Evolutionary conservation across 2,113 vertebrate species (phyloP).

Genomic region (Pantherophis guttatus): DNA sequence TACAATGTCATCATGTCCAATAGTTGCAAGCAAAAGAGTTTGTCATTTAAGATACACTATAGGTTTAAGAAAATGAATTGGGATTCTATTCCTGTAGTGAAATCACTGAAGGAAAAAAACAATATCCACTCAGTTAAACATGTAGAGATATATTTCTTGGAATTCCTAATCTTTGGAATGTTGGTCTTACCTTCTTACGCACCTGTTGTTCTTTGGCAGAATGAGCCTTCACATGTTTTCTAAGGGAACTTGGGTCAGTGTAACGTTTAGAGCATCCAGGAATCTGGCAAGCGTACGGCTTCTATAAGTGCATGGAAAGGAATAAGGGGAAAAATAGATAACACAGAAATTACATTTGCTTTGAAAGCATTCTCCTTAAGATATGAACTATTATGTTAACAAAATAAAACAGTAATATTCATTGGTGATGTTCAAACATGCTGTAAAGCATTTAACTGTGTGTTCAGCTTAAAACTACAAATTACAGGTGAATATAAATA

Average conservation of each 20-base stretch:
- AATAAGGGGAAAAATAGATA: not conserved
- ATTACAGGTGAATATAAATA: not conserved
- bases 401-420: not conserved
- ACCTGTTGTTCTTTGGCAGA: slow-evolving; percentile 96
- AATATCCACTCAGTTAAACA: not conserved
- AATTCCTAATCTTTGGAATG: not conserved
- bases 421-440: not conserved
- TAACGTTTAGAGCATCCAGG: slow-evolving; percentile 97
- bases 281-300: slow-evolving; percentile 97
- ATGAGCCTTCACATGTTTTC: slow-evolving; percentile 98
- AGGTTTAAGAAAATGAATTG: not conserved
- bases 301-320: slow-evolving; percentile 69
- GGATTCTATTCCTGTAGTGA: not conserved
- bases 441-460: not conserved
- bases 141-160: not conserved
- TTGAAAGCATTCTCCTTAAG: not conserved
- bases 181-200: slow-evolving; percentile 89
- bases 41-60: not conserved
- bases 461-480: slow-evolving; percentile 3
- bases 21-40: not conserved
- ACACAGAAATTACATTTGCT: slow-evolving; percentile 6
- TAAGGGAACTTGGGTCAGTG: slow-evolving; percentile 96
- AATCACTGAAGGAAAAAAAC: not conserved
- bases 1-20: not conserved
- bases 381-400: not conserved